Evolutionary conservation across 2,888 invertebrate genomes (phyloP).

Genomic region (Tuta absoluta): DNA sequence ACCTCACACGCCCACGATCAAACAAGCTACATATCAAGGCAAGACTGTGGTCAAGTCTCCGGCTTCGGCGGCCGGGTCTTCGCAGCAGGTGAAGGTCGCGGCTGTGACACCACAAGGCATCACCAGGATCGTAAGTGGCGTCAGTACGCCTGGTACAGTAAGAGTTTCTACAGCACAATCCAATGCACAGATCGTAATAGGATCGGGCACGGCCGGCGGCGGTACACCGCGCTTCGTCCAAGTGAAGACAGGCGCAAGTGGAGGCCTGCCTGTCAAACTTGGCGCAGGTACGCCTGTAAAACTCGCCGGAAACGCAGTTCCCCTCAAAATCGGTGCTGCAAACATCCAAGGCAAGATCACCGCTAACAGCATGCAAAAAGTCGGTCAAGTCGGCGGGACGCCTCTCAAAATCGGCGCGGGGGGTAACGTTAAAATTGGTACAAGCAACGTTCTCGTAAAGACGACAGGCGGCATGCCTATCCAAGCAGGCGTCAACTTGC

Average conservation of each 20-base stretch:
- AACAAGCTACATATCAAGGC: constrained; percentile 62
- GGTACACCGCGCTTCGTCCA: constrained; percentile 71
- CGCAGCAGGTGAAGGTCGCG: constrained; percentile 72
- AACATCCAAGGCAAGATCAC: constrained; percentile 69
- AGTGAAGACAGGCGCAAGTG: constrained; percentile 66
- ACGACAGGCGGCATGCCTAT: constrained; percentile 67
- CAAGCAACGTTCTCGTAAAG: constrained; percentile 73
- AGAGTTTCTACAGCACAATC: constrained; percentile 69
- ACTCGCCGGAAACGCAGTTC: constrained; percentile 62
- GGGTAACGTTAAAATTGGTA: constrained; percentile 73
- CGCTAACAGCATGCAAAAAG: constrained; percentile 64
- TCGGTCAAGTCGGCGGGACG: constrained; percentile 48
- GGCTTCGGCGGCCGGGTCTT: constrained; percentile 52
- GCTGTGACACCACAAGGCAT: constrained; percentile 71
- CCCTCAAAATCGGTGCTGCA: constrained; percentile 69
- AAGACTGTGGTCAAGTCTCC: constrained; percentile 62
- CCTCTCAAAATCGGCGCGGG: constrained; percentile 72
- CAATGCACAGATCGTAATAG: constrained; percentile 65
- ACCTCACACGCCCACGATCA: constrained; percentile 63
- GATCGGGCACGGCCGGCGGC: constrained; percentile 52
- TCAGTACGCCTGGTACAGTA: constrained; percentile 60
- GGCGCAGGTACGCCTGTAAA: constrained; percentile 70
- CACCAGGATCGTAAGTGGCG: constrained; percentile 71
- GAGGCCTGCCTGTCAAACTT: constrained; percentile 64
- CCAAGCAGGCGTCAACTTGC: constrained; percentile 62